Conservation (phyloP, 2,797 vertebrate species). For the Aeoliscus strigatus region DNA sequence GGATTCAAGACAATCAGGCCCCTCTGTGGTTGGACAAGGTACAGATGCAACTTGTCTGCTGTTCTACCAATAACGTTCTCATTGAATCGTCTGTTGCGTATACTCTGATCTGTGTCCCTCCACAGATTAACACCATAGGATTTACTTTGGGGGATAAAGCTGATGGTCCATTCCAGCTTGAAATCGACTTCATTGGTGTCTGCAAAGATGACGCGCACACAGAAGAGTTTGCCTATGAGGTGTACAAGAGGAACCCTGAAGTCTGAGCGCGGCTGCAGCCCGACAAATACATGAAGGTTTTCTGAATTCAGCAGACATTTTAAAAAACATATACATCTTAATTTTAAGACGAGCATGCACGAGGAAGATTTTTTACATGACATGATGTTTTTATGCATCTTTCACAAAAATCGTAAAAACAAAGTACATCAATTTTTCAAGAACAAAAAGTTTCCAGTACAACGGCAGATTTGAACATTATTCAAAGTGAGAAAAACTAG, state of each 20-base stretch:
- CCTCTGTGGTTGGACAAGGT: conserved; percentile 87
- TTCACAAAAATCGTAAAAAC: conserved; percentile 10
- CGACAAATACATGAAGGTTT: background rate
- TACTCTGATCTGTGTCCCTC: conserved; percentile 5
- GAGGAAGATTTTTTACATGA: background rate
- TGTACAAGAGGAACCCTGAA: conserved; percentile 77
- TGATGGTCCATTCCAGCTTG: conserved; percentile 89
- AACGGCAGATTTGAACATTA: background rate
- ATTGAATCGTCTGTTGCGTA: no score
- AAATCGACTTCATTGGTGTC: conserved; percentile 90
- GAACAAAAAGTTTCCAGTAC: conserved; percentile 12
- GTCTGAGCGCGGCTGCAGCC: conserved; percentile 24
- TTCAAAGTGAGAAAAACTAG: background rate
- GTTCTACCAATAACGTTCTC: no score
- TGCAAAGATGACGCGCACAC: conserved; percentile 82
- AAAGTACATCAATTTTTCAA: background rate
- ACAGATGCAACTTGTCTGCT: no score
- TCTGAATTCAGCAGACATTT: no score
- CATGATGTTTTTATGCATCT: conserved; percentile 7
- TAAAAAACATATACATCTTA: background rate
- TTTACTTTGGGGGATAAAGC: conserved; percentile 90
- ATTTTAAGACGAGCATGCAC: background rate
- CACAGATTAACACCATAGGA: conserved; percentile 84
- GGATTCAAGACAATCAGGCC: conserved; percentile 85
- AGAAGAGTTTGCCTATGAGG: conserved; percentile 91